These are phyloP conservation scores for Diadophis punctatus DNA, from an alignment of 2,113 vertebrate genomes.

Conservation along the genomic window DNA sequence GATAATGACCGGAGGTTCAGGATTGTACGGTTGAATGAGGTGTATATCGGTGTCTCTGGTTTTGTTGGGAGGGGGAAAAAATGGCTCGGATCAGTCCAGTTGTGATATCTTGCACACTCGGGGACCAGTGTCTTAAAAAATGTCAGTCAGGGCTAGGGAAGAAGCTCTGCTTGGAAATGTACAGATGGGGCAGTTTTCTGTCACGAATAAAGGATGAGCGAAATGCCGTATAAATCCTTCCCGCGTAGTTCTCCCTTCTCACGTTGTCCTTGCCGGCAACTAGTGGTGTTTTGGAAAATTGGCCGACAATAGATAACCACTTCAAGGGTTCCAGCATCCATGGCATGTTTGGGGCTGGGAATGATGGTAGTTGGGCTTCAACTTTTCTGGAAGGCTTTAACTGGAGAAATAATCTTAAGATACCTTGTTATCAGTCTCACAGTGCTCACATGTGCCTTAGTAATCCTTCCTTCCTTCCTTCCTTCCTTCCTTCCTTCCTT, in stretches of 20 bases:
- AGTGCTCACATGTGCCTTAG: not conserved
- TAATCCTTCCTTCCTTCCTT: not conserved
- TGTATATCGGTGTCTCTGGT: not conserved
- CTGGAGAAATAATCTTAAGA: not conserved
- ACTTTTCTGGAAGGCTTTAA: not conserved
- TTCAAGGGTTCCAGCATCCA: not conserved
- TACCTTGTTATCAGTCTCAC: not conserved
- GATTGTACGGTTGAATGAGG: not conserved
- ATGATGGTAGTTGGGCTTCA: not conserved
- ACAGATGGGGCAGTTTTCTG: not conserved
- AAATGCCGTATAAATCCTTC: not conserved
- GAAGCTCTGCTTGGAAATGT: not conserved
- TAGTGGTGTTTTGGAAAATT: not conserved
- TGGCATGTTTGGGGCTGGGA: not conserved
- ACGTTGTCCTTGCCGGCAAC: not conserved
- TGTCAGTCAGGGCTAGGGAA: not conserved
- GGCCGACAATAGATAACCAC: not conserved
- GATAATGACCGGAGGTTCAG: no score
- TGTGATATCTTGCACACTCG: not conserved
- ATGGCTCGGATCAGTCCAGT: not conserved
- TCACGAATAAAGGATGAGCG: not conserved
- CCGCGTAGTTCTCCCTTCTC: not conserved
- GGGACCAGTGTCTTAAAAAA: not conserved
- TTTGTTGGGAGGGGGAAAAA: not conserved
- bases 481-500: no score